Conservation (phyloP, 2,797 vertebrate species). For the Numenius phaeopus region DNA sequence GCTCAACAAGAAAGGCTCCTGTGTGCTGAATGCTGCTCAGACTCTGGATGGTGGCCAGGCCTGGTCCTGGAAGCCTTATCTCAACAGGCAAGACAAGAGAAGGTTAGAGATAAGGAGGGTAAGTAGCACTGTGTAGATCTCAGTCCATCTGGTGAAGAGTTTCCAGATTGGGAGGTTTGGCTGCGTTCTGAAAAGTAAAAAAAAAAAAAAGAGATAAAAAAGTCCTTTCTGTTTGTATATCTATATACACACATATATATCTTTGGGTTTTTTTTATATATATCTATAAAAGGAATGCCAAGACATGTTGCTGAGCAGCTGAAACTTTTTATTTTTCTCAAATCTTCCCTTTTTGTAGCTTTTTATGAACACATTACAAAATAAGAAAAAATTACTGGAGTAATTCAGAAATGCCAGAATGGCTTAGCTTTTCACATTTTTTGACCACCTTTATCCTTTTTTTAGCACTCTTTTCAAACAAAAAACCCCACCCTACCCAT, state of each 20-base stretch:
- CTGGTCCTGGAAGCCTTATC: background rate
- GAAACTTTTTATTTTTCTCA: background rate
- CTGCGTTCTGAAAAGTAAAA: background rate
- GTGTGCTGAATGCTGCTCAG: fast-evolving
- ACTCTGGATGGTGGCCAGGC: background rate
- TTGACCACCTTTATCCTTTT: background rate
- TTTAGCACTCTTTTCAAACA: background rate
- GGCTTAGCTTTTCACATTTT: background rate
- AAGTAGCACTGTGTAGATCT: background rate
- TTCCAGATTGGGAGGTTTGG: background rate
- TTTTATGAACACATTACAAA: background rate
- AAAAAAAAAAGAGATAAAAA: background rate
- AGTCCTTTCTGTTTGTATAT: background rate
- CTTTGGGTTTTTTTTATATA: background rate
- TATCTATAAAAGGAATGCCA: background rate
- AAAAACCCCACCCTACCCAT: background rate
- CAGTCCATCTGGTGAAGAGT: background rate
- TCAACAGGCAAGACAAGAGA: background rate
- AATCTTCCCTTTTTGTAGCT: background rate
- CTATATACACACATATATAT: background rate
- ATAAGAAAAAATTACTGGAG: background rate
- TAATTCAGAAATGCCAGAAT: background rate
- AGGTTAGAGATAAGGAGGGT: background rate
- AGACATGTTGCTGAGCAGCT: background rate
- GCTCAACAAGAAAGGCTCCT: background rate